A percentile compares a stretch with the other conserved stretches of the same genome.
Evolutionary conservation across 2,888 invertebrate species (phyloP).

Genomic region (Mimas tiliae): DNA sequence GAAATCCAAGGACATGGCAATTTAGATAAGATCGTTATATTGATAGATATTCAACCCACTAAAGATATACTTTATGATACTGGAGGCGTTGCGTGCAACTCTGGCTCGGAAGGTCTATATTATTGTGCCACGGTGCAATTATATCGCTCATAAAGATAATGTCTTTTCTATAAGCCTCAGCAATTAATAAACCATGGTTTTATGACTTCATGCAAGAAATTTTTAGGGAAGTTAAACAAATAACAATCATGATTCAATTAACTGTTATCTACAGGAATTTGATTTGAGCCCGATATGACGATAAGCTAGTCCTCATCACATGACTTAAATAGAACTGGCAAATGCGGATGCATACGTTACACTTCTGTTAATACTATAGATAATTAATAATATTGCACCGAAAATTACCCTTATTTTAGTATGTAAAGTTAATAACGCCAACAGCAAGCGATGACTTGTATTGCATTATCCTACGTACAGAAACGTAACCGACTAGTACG

Average conservation of each 20-base stretch:
- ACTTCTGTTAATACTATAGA: neutral
- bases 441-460: neutral
- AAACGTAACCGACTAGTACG: conserved; percentile 33
- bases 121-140: conserved; percentile 1
- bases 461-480: conserved; percentile 22
- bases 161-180: neutral
- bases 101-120: conserved; percentile 2
- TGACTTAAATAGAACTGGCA: neutral
- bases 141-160: conserved; percentile 1
- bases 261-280: neutral
- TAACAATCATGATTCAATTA: neutral
- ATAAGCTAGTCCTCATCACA: neutral
- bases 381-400: neutral
- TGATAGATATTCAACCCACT: conserved; percentile 65
- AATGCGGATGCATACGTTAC: neutral
- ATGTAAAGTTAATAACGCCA: conserved; percentile 12
- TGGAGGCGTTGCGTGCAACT: conserved; percentile 22
- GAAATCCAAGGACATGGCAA: conserved; percentile 65
- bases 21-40: conserved; percentile 66
- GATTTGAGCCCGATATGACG: neutral
- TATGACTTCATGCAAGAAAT: neutral
- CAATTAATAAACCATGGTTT: conserved; percentile 3
- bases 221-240: neutral
- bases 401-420: neutral
- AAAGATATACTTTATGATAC: conserved; percentile 52